phyloP scores from a whole-genome alignment of 2,888 invertebrate species.

The Euplexia lucipara region DNA sequence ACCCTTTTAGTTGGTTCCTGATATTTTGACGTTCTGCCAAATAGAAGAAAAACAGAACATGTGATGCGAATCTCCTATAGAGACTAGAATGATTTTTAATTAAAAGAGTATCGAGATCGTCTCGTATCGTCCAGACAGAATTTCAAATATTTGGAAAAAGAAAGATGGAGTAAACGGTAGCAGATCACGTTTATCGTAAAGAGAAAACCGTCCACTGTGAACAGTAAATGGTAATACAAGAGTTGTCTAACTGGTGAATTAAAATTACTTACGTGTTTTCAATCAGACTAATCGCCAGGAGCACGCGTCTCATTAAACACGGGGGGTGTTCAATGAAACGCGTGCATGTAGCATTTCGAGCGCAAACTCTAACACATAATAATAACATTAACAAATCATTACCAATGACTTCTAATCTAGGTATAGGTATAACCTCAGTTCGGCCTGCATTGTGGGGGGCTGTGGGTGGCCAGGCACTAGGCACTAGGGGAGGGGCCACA shows the following conservation, averaged over 20 bases:
- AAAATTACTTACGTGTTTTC: conserved; percentile 26
- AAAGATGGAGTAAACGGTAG: conserved; percentile 39
- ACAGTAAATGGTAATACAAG: conserved; percentile 13
- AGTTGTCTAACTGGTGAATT: conserved; percentile 3
- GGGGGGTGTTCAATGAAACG: not conserved
- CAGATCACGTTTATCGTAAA: conserved; percentile 33
- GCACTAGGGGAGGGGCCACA: conserved; percentile 61
- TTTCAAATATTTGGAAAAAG: conserved; percentile 46
- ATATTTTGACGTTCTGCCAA: conserved; percentile 48
- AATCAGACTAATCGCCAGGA: conserved; percentile 24
- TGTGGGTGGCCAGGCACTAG: conserved; percentile 66
- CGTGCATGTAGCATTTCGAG: conserved; percentile 12
- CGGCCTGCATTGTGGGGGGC: conserved; percentile 62
- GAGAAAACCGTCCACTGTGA: not conserved
- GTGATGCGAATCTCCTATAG: conserved; percentile 35
- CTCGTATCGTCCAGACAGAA: conserved; percentile 21
- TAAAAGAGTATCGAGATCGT: conserved; percentile 52
- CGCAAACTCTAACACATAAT: conserved; percentile 56
- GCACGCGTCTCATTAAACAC: too few species aligned
- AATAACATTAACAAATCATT: conserved; percentile 68
- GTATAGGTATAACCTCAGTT: conserved; percentile 58
- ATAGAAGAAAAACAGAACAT: conserved; percentile 36
- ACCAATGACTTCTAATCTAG: conserved; percentile 69
- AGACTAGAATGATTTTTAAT: conserved; percentile 54
- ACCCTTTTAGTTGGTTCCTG: conserved; percentile 25